Evolutionary conservation across 2,113 vertebrate species (phyloP), one percentile per base, ranked within the genome.

Genomic region (Amazona vittata): DNA sequence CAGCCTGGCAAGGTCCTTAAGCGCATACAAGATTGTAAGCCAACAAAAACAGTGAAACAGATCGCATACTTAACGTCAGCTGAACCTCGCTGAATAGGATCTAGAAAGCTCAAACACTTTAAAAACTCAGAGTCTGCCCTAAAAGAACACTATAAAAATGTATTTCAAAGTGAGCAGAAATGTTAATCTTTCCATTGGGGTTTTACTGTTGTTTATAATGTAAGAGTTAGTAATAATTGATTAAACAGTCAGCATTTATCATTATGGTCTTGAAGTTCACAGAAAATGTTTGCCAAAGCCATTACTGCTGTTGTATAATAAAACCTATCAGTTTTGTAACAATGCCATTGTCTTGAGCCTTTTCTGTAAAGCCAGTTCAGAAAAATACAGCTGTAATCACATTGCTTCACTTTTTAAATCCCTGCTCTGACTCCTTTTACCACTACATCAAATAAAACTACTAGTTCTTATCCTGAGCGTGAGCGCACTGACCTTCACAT

Each of bases 401-500:
- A 37, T 55, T 47, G 52, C 67, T 55, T 64, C 26, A 65, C 55
- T 85, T 90, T 63, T 90, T 43, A 77, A 94, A 86, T 68, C 43
- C 26, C 19, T 78, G 77, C 33, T 33, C 55, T 64, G 50, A 41
- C 35, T 95, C 28, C 21, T 81, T 88, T 81, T 90, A 77, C 60
- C 29, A 47, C 26, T 57, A 52, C 46, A 89, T 96, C 85, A 95
- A 81, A 92, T 90, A 68, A 94, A 96, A 28, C 39, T 89, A 21
- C 50, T 20, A 50, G 76, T 79, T 83, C 73, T 86, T 69, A 75
- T 39, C 47, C 83, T 47, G 21, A 74, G 68, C 76, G 74, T 10
- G 68, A 86, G 64, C 2, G 4, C 28, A 6, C 71, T 77, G 92
- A 83, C 75, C 79, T 89, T 82, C 80, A 68, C 80, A 90, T 17